phyloP scores from a whole-genome alignment of 2,888 invertebrate genomes.

The Drosophila putrida region DNA sequence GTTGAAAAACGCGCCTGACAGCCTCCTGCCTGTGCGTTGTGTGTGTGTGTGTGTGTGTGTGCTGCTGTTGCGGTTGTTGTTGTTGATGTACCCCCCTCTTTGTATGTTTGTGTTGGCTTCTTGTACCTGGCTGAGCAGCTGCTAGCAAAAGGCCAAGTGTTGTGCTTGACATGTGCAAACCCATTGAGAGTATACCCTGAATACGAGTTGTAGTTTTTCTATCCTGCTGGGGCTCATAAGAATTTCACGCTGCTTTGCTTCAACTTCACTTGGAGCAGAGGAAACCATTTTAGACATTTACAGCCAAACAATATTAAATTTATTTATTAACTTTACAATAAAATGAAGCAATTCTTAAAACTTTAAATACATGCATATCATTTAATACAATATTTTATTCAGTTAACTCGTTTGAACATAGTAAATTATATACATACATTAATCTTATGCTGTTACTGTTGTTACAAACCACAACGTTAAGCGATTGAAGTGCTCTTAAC shows the following conservation, averaged over 20 bases:
- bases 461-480: slow-evolving; percentile 53
- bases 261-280: slow-evolving; percentile 20
- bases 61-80: slow-evolving; percentile 12
- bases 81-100: background rate
- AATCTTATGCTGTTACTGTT: background rate
- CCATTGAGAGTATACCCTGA: slow-evolving; percentile 47
- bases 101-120: slow-evolving; percentile 1
- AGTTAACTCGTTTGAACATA: background rate
- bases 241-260: slow-evolving; percentile 66
- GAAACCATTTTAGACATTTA: slow-evolving; percentile 15
- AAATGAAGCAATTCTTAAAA: background rate
- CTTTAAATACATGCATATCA: background rate
- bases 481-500: slow-evolving; percentile 20
- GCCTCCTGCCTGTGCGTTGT: slow-evolving; percentile 7
- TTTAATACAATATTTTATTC: background rate
- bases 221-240: slow-evolving; percentile 61
- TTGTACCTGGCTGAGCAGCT: slow-evolving; percentile 64
- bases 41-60: slow-evolving; percentile 8
- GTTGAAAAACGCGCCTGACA: slow-evolving; percentile 44
- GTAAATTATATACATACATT: background rate
- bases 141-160: slow-evolving; percentile 78
- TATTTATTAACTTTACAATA: slow-evolving; percentile 16
- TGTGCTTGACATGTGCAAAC: slow-evolving; percentile 71
- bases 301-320: slow-evolving; percentile 4
- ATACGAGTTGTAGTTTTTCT: slow-evolving; percentile 38